Evolutionary conservation across 2,888 invertebrate species (phyloP).

Genomic region (Petrolisthes cinctipes): DNA sequence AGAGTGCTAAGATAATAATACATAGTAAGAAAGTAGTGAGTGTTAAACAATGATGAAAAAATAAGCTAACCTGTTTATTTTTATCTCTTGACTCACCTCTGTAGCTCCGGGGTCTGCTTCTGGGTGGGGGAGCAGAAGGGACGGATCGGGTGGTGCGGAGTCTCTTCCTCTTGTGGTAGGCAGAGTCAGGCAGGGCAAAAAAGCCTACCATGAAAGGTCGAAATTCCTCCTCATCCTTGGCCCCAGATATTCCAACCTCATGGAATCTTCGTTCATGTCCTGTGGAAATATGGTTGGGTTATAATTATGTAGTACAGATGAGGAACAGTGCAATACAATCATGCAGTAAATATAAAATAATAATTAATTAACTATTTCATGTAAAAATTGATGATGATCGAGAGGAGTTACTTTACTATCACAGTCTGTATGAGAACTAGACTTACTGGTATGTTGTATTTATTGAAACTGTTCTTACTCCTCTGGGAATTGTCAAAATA

Average conservation of each 20-base stretch:
- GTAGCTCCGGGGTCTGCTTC: slow-evolving; percentile 37
- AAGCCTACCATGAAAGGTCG: slow-evolving; percentile 95
- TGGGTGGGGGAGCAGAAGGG: neutral
- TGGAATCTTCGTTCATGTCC: slow-evolving; percentile 85
- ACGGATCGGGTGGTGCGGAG: slow-evolving; percentile 24
- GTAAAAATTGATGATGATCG: slow-evolving; percentile 70
- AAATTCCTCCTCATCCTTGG: slow-evolving; percentile 79
- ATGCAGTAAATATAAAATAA: no score
- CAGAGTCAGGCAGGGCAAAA: slow-evolving; percentile 67
- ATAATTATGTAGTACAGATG: neutral
- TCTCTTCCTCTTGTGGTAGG: slow-evolving; percentile 25
- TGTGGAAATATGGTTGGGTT: slow-evolving; percentile 61
- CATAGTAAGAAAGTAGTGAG: no score
- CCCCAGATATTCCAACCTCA: slow-evolving; percentile 85
- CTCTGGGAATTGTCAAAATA: no score
- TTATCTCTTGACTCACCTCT: slow-evolving; percentile 21
- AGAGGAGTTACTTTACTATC: no score
- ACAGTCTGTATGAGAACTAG: no score
- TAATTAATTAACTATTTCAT: no score
- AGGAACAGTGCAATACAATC: no score
- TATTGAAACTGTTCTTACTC: no score
- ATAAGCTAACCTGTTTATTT: neutral
- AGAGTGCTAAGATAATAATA: no score
- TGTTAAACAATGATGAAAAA: no score
- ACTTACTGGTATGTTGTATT: no score